Base-by-base conservation (phyloP, 2,888 invertebrate species). In the Candidula unifasciata region DNA sequence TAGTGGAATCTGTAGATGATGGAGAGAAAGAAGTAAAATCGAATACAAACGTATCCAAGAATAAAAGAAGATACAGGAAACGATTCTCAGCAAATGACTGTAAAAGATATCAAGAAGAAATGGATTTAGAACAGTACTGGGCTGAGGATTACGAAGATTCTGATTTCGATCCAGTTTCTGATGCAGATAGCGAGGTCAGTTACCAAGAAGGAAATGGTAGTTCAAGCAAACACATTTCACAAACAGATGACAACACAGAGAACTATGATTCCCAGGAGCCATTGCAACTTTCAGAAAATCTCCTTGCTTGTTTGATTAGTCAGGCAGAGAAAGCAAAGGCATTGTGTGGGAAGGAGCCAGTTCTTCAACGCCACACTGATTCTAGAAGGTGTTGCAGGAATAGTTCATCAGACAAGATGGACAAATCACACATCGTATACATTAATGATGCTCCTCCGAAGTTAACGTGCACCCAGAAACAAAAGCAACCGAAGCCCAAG, bases 341-440 rank as follows among this genome's bases (percentile, higher is more conserved):
- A 27, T 21, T 82, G 33, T 82, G 74, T 74, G 35, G 24, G 8
- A 35, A 21, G 0, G 44, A 37, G 10, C 44, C 30, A 60, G 30
- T 37, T 37, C 60, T 8, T 16, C 30, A 35, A 21, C n/a, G 27
- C 10, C 54, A 16, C 3, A 71, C 57, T 27, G 10, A 21, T 33
- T 54, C 71, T 2, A n/a, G 21, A 8, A 80, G 66, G 24, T 33
- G 33, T 33, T 60, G 44, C 27, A 30, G 44, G n/a, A 52, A 79
- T 68, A 3, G 27, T 74, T 27, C 3, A 27, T 54, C 54, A 18
- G 21, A 74, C 54, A 73, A 18, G 18, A n/a, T 6, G 0, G 54
- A 54, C 27, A 86, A 82, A 66, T 81, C 86, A 33, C 86, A 86
- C 74, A 82, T 86, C 27, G 33, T 84, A 33, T 84, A 82, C 68